Base-by-base conservation (phyloP, 2,113 vertebrate species). In the Galbula dea region DNA sequence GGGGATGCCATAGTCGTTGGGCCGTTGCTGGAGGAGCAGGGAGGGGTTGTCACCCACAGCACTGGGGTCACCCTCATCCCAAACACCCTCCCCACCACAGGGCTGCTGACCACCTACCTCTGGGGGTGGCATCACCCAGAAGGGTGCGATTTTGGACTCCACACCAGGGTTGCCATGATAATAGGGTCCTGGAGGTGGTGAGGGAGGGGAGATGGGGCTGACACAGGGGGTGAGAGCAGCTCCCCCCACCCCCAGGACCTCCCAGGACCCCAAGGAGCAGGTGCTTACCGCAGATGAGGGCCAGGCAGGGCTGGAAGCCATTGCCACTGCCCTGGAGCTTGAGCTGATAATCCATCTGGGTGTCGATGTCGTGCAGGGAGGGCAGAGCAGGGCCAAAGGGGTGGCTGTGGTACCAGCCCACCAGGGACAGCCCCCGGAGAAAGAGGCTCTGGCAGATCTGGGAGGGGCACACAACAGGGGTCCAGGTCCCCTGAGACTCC, bases 381-480 rank as follows among this genome's bases (percentile, higher is more conserved):
- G 99, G 99, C 85, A 99, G 97, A 15, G 99, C 98, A 0, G 98
- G 98, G 84, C 98, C 97, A 36, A 98, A 98, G 0, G 99, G 99
- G 96, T 99, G 99, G 96, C 99, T 99, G 97, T 99, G 99, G 97
- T 99, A 99, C 99, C 99, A 99, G 21, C 99, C 99, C 92, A 99
- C 99, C 97, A 99, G 94, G 9, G 98, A 99, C 74, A 99, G 97
- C 18, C 99, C 99, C 3, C 99, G 98, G 97, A 99, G 98, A 92
- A 99, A 99, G 86, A 99, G 98, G 96, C 98, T 99, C 97, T 99
- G 99, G 95, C 98, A 99, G 94, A 99, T 99, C 99, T 99, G 94
- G 21, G 41, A 69, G 0, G 41, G 30, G 11, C 10, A 27, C 46
- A 7, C 0, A 2, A 13, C 1, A 0, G 69, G 51, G 32, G 18